Conservation (phyloP, 2,113 vertebrate genomes). For the Paraplagusia blochii region DNA sequence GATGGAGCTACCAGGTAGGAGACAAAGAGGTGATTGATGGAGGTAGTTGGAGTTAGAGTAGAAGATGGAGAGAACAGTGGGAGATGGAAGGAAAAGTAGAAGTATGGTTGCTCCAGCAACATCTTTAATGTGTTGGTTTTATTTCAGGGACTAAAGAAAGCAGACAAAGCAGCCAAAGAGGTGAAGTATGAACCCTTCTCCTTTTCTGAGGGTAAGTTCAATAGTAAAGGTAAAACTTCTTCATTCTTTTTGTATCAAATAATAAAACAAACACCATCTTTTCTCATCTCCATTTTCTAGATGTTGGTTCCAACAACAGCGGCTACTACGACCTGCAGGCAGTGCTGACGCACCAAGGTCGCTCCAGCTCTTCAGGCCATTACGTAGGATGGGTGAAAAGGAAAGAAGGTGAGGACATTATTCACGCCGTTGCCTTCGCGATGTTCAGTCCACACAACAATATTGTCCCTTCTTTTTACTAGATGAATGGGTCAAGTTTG, state of each 20-base stretch:
- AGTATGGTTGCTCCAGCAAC: no score
- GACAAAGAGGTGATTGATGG: no score
- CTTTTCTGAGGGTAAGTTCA: conserved; percentile 89
- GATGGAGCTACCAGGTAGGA: no score
- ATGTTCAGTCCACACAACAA: conserved; percentile 2
- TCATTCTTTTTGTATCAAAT: background rate
- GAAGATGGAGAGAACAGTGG: no score
- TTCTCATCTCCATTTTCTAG: conserved; percentile 59
- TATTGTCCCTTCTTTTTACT: conserved; percentile 17
- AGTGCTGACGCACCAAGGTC: conserved; percentile 95
- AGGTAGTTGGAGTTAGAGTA: no score
- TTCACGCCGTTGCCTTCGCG: no score
- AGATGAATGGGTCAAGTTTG: conserved; percentile 99
- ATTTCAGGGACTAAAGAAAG: conserved; percentile 57
- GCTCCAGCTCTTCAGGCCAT: conserved; percentile 97
- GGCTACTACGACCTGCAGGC: conserved; percentile 98
- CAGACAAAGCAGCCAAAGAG: conserved; percentile 76
- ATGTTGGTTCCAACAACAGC: conserved; percentile 93
- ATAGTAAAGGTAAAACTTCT: no score
- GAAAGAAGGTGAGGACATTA: conserved; percentile 88
- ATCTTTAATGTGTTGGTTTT: no score
- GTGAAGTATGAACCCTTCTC: conserved; percentile 90
- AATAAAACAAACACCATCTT: no score
- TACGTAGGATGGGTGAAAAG: conserved; percentile 98
- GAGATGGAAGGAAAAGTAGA: no score